phyloP scores from a whole-genome alignment of 2,113 vertebrate species.

The Micronycteris hirsuta region DNA sequence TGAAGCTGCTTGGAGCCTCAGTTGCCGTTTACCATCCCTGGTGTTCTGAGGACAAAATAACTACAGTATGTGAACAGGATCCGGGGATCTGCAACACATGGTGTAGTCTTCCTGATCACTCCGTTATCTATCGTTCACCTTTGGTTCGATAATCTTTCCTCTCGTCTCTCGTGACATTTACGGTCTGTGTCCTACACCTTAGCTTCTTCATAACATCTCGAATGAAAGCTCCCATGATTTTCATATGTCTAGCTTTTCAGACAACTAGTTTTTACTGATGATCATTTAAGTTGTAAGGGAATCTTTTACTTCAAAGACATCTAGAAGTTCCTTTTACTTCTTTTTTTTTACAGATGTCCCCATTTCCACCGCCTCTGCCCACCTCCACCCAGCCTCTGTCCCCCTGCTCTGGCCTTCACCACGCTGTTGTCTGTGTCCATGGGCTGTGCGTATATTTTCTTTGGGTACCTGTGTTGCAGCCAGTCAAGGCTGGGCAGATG shows the following conservation, averaged over 20 bases:
- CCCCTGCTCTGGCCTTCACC: too few relatives aligned
- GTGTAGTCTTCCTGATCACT: background rate
- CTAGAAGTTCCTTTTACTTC: background rate
- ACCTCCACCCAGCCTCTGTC: too few relatives aligned
- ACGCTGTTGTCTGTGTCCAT: too few relatives aligned
- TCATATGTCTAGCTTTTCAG: background rate
- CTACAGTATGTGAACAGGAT: background rate
- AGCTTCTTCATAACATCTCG: background rate
- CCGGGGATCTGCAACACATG: background rate
- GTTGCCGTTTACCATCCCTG: background rate
- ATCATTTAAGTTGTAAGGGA: background rate
- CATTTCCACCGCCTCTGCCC: too few relatives aligned
- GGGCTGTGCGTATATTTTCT: too few relatives aligned
- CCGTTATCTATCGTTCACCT: background rate
- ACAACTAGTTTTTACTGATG: background rate
- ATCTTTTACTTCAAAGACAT: background rate
- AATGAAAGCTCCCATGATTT: background rate
- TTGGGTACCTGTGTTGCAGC: too few relatives aligned
- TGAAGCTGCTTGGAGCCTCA: background rate
- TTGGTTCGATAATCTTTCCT: background rate
- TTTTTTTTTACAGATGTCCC: too few relatives aligned
- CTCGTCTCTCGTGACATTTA: background rate
- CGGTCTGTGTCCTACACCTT: background rate
- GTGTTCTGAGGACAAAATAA: background rate
- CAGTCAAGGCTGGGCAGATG: too few relatives aligned